Evolutionary conservation across 2,888 invertebrate genomes (phyloP).

Genomic region (Aphidoletes aphidimyza): DNA sequence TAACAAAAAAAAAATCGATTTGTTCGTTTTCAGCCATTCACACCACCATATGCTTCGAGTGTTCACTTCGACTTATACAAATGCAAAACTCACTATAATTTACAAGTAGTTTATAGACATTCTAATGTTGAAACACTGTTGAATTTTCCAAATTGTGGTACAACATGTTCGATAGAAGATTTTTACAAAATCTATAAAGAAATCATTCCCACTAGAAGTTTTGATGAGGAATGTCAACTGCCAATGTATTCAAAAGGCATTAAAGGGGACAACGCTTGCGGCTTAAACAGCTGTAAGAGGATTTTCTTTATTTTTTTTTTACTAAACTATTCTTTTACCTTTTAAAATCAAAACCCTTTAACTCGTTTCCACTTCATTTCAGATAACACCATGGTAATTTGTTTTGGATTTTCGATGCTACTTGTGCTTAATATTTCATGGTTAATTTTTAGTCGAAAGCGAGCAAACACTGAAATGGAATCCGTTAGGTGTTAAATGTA

Average conservation of each 20-base stretch:
- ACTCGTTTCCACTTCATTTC: no score
- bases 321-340: no score
- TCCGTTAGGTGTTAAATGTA: not conserved
- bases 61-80: slow-evolving; percentile 77
- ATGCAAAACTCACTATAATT: slow-evolving; percentile 69
- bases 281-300: not conserved
- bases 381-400: no score
- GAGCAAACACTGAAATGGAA: not conserved
- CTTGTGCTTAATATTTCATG: not conserved
- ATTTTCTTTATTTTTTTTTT: no score
- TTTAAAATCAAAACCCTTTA: no score
- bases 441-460: not conserved
- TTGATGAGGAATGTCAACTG: slow-evolving; percentile 70
- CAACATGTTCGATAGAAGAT: slow-evolving; percentile 72
- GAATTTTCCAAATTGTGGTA: slow-evolving; percentile 73
- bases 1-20: no score
- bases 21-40: slow-evolving; percentile 66
- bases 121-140: slow-evolving; percentile 70
- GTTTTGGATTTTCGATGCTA: not conserved
- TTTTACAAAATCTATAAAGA: slow-evolving; percentile 71
- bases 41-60: slow-evolving; percentile 76
- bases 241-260: slow-evolving; percentile 61
- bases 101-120: slow-evolving; percentile 76
- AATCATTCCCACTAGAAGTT: slow-evolving; percentile 67
- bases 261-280: not conserved